Percentiles rank a stretch among this genome's conserved stretches.
phyloP scores from a whole-genome alignment of 2,113 vertebrate genomes.

The Halichoeres trimaculatus region DNA sequence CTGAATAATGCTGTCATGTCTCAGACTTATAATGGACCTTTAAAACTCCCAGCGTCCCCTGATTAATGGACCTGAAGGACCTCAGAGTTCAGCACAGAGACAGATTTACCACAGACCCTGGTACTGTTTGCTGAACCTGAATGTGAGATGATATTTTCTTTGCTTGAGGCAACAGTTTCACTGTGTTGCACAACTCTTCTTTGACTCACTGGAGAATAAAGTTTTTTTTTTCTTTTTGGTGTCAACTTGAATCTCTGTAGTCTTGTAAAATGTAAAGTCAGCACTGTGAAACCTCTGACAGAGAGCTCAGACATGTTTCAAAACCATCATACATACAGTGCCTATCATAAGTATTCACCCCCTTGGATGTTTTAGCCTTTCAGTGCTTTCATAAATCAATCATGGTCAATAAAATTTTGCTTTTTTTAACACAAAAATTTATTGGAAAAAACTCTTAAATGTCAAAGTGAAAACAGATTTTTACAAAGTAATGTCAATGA shows the following conservation, averaged over 20 bases:
- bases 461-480: too few species aligned
- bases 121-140: slow-evolving; percentile 2
- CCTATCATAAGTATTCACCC: too few species aligned
- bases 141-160: slow-evolving; percentile 34
- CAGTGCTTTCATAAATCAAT: too few species aligned
- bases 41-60: neutral
- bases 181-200: slow-evolving; percentile 19
- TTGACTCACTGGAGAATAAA: slow-evolving; percentile 25
- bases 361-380: too few species aligned
- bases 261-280: neutral
- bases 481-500: too few species aligned
- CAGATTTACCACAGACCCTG: slow-evolving; percentile 10
- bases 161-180: slow-evolving; percentile 34
- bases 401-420: too few species aligned
- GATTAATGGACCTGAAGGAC: slow-evolving; percentile 31
- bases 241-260: slow-evolving; percentile 14
- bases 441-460: too few species aligned
- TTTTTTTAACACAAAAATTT: too few species aligned
- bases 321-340: neutral
- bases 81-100: slow-evolving; percentile 30
- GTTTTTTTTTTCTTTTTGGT: slow-evolving; percentile 14
- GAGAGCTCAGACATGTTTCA: neutral
- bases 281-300: neutral
- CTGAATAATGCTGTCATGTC: slow-evolving; percentile 16
- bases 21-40: slow-evolving; percentile 25